A percentile compares a stretch with the other conserved stretches of the same genome.
These are phyloP conservation scores for Yponomeuta plumbellus DNA, from an alignment of 2,888 invertebrate species.

Conservation along the genomic window DNA sequence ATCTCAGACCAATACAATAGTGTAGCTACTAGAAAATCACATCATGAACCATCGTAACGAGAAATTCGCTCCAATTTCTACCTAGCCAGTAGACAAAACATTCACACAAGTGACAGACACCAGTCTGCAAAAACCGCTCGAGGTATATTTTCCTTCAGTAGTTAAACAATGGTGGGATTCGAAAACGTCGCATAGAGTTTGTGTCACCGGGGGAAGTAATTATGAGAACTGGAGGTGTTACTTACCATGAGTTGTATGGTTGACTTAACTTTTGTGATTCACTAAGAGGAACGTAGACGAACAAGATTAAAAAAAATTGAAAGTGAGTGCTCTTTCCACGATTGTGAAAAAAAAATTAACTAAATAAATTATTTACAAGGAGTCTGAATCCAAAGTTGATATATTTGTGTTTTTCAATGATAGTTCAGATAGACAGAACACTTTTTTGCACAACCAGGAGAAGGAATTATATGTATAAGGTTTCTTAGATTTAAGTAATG, in stretches of 20 bases:
- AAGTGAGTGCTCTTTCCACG: no score
- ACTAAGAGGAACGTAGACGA: no score
- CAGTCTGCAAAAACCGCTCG: neutral
- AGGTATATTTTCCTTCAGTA: neutral
- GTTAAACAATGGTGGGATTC: slow-evolving; percentile 7
- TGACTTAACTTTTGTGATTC: no score
- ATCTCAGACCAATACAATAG: neutral
- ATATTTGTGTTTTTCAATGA: no score
- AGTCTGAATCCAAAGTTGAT: no score
- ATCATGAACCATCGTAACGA: neutral
- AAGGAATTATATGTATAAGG: no score
- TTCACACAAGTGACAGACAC: neutral
- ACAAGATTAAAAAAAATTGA: no score
- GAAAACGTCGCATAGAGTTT: neutral
- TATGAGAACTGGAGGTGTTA: slow-evolving; percentile 1
- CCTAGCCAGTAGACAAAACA: neutral
- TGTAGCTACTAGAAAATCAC: neutral
- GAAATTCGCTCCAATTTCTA: slow-evolving; percentile 16
- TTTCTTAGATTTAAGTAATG: no score
- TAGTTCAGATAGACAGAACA: no score
- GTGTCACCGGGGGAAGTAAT: slow-evolving; percentile 5
- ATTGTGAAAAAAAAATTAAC: no score
- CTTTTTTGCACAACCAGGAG: no score
- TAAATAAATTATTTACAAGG: no score
- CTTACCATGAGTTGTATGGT: neutral